Percentiles rank a stretch among this genome's conserved stretches.
Conservation (phyloP, 1,140 invertebrate species). For the Drosophila subobscura region DNA sequence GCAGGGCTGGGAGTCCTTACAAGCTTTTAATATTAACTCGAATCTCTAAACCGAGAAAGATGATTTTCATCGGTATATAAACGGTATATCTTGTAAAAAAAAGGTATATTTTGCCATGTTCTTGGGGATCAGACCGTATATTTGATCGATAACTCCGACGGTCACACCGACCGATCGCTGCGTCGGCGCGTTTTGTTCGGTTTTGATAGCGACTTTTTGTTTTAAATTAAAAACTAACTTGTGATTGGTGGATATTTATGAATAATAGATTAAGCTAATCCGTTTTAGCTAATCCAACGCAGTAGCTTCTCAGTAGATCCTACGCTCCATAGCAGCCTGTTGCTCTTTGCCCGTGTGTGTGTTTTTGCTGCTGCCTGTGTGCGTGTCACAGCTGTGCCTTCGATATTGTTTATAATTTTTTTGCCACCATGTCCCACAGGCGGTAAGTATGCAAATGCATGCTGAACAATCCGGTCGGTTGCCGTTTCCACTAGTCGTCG, state of each 20-base stretch:
- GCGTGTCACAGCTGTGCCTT: constrained; percentile 61
- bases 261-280: not conserved
- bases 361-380: constrained; percentile 26
- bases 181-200: constrained; percentile 45
- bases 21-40: too few species aligned
- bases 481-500: constrained; percentile 26
- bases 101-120: too few species aligned
- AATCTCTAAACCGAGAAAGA: too few species aligned
- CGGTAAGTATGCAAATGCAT: constrained; percentile 66
- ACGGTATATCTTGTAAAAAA: too few species aligned
- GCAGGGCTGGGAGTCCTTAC: too few species aligned
- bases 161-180: constrained; percentile 8
- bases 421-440: constrained; percentile 26
- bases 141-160: not conserved
- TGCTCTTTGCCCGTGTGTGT: constrained; percentile 44
- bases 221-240: not conserved
- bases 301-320: constrained; percentile 39
- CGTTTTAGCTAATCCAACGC: not conserved
- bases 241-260: not conserved
- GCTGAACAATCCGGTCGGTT: constrained; percentile 68
- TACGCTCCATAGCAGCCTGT: constrained; percentile 44
- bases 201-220: not conserved
- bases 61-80: too few species aligned
- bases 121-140: too few species aligned
- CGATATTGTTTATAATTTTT: constrained; percentile 70